Conservation (phyloP, 1,140 invertebrate genomes). For the Drosophila melanogaster region Release_6_plus_ISO1_MT NT_037436.4:18225501-18226000, state of each 20-base stretch:
- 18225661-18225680: constrained; percentile 45
- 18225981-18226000: neutral
- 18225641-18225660: constrained; percentile 66
- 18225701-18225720: constrained; percentile 42
- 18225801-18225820: constrained; percentile 71
- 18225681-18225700: too few relatives aligned
- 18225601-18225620: constrained; percentile 83
- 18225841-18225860: constrained; percentile 21
- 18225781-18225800: constrained; percentile 58
- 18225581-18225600: constrained; percentile 18
- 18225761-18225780: constrained; percentile 43
- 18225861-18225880: constrained; percentile 23
- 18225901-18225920: constrained; percentile 38
- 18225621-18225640: constrained; percentile 80
- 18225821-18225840: constrained; percentile 72
- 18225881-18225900: constrained; percentile 69
- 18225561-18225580: neutral
- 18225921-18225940: constrained; percentile 42
- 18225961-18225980: constrained; percentile 20
- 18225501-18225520: constrained; percentile 12
- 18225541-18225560: constrained; percentile 15
- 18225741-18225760: constrained; percentile 20
- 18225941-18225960: constrained; percentile 48
- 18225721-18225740: neutral
- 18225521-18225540: constrained; percentile 11